phyloP scores from a whole-genome alignment of 2,113 vertebrate genomes.

The Toxotes chatareus region DNA sequence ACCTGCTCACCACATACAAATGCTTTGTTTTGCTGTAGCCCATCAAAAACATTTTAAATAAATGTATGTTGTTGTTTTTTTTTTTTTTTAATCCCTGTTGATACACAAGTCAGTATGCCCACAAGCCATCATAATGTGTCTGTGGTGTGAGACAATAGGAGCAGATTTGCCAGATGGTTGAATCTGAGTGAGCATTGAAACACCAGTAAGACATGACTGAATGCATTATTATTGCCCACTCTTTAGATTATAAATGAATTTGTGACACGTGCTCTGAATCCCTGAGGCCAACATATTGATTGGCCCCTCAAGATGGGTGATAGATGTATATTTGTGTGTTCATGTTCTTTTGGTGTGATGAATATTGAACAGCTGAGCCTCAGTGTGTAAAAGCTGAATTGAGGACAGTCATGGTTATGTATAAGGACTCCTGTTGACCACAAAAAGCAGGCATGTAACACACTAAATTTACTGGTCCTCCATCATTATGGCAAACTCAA shows the following conservation, averaged over 20 bases:
- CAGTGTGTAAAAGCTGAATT: conserved; percentile 69
- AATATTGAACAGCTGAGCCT: conserved; percentile 80
- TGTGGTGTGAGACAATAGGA: conserved; percentile 61
- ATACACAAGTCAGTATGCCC: conserved; percentile 51
- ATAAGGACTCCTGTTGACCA: conserved; percentile 56
- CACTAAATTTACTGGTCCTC: conserved; percentile 56
- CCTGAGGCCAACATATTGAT: conserved; percentile 82
- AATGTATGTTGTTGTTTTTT: conserved; percentile 42
- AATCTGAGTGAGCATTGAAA: conserved; percentile 63
- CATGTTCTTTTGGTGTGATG: conserved; percentile 82
- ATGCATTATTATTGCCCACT: conserved; percentile 79
- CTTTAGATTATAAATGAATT: conserved; percentile 84
- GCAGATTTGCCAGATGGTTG: conserved; percentile 73
- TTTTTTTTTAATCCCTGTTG: conserved; percentile 18
- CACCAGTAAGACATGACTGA: conserved; percentile 78
- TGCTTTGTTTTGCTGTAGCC: conserved; percentile 10
- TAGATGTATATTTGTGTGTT: conserved; percentile 85
- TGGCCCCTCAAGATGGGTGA: conserved; percentile 77
- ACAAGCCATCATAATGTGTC: conserved; percentile 47
- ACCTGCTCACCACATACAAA: neutral
- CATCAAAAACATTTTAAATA: conserved; percentile 40
- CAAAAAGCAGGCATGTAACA: conserved; percentile 54
- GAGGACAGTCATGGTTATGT: conserved; percentile 73
- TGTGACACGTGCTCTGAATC: conserved; percentile 76
- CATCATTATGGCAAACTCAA: conserved; percentile 58